phyloP scores from a whole-genome alignment of 2,888 invertebrate genomes.

The Fragum whitleyi region DNA sequence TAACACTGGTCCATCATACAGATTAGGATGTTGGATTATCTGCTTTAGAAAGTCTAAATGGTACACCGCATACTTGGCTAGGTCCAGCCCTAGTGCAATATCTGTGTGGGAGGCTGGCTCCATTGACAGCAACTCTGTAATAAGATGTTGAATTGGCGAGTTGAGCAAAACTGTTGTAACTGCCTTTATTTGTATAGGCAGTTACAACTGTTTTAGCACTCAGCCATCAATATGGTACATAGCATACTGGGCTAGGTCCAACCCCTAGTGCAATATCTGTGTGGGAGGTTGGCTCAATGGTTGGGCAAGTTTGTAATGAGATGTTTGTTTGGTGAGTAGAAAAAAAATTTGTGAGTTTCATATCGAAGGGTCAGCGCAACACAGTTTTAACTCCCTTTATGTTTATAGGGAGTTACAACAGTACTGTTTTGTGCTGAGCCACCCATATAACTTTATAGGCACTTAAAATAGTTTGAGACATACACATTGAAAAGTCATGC shows the following conservation, averaged over 20 bases:
- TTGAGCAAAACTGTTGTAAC: background rate
- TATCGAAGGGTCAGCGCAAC: too few relatives aligned
- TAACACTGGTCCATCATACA: constrained; percentile 82
- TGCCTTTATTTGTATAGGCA: too few relatives aligned
- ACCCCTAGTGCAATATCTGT: background rate
- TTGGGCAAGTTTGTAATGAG: background rate
- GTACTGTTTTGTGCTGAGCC: too few relatives aligned
- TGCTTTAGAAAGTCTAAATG: constrained; percentile 77
- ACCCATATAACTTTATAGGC: too few relatives aligned
- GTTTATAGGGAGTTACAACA: too few relatives aligned
- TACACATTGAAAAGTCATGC: too few relatives aligned
- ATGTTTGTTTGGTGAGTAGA: background rate
- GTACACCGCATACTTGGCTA: constrained; percentile 68
- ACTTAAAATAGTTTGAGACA: too few relatives aligned
- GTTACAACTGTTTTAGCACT: too few relatives aligned
- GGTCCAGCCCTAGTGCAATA: constrained; percentile 69
- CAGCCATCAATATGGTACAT: background rate
- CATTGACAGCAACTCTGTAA: background rate
- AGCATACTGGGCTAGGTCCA: background rate
- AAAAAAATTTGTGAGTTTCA: too few relatives aligned
- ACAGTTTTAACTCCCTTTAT: too few relatives aligned
- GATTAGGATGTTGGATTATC: constrained; percentile 68
- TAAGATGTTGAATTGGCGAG: background rate
- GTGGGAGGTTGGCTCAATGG: too few relatives aligned
- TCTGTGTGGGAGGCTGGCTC: constrained; percentile 1